Evolutionary conservation across 2,113 vertebrate species (phyloP).

Genomic region (Vicugna pacos): DNA sequence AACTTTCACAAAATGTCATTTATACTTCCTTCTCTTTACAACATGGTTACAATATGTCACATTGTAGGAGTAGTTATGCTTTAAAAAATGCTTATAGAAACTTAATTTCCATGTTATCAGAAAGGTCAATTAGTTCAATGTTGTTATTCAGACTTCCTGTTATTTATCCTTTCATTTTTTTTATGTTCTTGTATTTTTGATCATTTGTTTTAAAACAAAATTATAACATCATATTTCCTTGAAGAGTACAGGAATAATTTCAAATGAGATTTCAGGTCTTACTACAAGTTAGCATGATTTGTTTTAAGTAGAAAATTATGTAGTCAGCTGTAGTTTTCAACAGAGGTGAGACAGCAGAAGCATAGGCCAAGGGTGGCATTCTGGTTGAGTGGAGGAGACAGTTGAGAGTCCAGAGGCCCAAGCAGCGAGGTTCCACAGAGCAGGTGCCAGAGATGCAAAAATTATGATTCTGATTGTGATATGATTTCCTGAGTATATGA

Average conservation of each 20-base stretch:
- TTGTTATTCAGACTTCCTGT: background rate
- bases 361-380: accelerated
- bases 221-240: background rate
- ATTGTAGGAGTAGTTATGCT: background rate
- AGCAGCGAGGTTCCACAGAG: background rate
- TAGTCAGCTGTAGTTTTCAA: slow-evolving; percentile 58
- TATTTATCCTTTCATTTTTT: background rate
- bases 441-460: background rate
- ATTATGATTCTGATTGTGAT: background rate
- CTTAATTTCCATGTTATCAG: background rate
- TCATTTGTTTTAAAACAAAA: slow-evolving; percentile 54
- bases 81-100: background rate
- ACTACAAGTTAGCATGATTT: slow-evolving; percentile 66
- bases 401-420: background rate
- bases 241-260: slow-evolving; percentile 20
- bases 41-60: background rate
- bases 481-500: background rate
- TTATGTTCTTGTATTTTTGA: background rate
- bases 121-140: background rate
- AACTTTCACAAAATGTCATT: background rate
- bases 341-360: background rate
- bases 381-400: background rate
- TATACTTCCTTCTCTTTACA: background rate
- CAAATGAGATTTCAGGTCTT: slow-evolving; percentile 67
- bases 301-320: slow-evolving; percentile 57